phyloP scores from a whole-genome alignment of 2,797 vertebrate genomes.

The Silurus aristotelis region DNA sequence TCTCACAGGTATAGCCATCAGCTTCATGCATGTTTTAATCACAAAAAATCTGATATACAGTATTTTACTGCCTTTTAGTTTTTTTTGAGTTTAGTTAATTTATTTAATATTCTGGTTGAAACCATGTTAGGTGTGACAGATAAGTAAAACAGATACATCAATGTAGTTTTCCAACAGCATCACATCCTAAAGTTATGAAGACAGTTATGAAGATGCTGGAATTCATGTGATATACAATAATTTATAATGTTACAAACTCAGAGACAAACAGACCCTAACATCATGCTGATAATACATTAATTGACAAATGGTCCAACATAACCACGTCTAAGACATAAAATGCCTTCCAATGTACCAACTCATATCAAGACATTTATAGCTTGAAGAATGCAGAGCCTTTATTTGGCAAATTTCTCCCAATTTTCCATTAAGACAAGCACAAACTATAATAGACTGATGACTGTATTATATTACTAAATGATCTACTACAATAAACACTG shows the following conservation, averaged over 20 bases:
- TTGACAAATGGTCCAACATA: not conserved
- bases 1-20: not conserved
- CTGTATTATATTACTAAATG: not conserved
- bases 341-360: not conserved
- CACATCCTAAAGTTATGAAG: no score
- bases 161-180: not conserved
- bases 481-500: not conserved
- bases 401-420: not conserved
- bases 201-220: not conserved
- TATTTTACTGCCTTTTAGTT: not conserved
- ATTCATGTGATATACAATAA: not conserved
- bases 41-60: not conserved
- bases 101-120: not conserved
- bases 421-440: conserved; percentile 15
- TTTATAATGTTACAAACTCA: not conserved
- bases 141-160: not conserved
- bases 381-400: not conserved
- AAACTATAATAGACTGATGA: not conserved
- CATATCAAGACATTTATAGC: not conserved
- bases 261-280: not conserved
- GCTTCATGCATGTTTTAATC: not conserved
- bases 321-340: not conserved
- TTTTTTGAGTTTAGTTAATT: not conserved
- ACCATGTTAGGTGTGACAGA: not conserved
- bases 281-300: not conserved